Conservation (phyloP, 2,797 vertebrate species). For the Liparis tanakae region DNA sequence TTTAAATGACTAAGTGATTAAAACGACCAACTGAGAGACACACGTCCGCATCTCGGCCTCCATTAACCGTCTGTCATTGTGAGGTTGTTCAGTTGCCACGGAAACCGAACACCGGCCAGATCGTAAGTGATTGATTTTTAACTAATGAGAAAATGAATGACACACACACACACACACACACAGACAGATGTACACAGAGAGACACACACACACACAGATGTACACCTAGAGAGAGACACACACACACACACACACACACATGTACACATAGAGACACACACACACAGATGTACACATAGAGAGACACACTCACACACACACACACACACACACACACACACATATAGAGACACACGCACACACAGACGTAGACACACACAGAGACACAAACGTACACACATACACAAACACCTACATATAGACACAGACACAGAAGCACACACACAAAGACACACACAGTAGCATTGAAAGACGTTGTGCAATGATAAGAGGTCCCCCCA, state of each 20-base stretch:
- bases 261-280: too few species aligned
- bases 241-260: too few species aligned
- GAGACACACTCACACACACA: too few species aligned
- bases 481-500: background rate
- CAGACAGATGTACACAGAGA: background rate
- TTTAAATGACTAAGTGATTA: background rate
- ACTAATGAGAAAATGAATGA: constrained; percentile 43
- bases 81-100: constrained; percentile 34
- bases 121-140: constrained; percentile 52
- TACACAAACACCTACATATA: background rate
- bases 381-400: too few species aligned
- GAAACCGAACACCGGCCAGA: constrained; percentile 42
- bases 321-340: too few species aligned
- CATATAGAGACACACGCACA: too few species aligned
- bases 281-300: too few species aligned
- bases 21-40: background rate
- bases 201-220: too few species aligned
- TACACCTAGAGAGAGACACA: too few species aligned
- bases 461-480: background rate
- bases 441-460: background rate
- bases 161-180: background rate
- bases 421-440: background rate
- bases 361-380: too few species aligned
- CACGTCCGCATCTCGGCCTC: constrained; percentile 4
- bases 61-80: constrained; percentile 33